These are phyloP conservation scores for Brachycybe producta DNA, from an alignment of 2,888 invertebrate genomes.

Conservation along the genomic window DNA sequence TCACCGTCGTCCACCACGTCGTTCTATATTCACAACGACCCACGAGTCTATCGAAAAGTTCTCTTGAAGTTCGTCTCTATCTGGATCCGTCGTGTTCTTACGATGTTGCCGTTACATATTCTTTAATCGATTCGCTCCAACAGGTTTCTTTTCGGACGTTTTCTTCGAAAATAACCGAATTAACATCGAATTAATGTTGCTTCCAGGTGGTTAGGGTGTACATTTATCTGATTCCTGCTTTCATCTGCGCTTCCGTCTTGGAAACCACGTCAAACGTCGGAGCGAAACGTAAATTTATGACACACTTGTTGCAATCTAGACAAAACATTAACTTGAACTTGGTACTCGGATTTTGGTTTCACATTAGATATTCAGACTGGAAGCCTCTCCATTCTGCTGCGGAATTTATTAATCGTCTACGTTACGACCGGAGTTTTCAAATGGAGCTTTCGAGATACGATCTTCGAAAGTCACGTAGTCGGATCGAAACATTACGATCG, in stretches of 20 bases:
- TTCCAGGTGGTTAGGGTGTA: not conserved
- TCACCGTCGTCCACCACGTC: not conserved
- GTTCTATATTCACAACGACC: not conserved
- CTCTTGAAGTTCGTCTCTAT: not conserved
- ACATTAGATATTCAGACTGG: no score
- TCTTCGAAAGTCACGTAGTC: no score
- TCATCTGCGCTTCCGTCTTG: not conserved
- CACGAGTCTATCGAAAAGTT: not conserved
- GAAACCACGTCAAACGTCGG: no score
- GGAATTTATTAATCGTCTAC: no score
- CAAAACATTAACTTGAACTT: no score
- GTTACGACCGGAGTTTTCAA: no score
- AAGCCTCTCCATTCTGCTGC: no score
- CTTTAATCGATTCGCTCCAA: constrained; percentile 10
- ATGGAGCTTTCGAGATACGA: no score
- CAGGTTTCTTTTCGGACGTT: not conserved
- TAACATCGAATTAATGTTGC: not conserved
- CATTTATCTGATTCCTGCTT: not conserved
- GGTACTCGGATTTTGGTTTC: no score
- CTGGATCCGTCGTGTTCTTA: not conserved
- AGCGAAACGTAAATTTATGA: no score
- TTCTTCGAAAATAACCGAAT: not conserved
- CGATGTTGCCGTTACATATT: not conserved
- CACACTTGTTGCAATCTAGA: no score
- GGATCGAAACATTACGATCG: no score